Evolutionary conservation across 64 coral and sea anemone genomes (phyloP).

Genomic region (Acropora yongei): DNA sequence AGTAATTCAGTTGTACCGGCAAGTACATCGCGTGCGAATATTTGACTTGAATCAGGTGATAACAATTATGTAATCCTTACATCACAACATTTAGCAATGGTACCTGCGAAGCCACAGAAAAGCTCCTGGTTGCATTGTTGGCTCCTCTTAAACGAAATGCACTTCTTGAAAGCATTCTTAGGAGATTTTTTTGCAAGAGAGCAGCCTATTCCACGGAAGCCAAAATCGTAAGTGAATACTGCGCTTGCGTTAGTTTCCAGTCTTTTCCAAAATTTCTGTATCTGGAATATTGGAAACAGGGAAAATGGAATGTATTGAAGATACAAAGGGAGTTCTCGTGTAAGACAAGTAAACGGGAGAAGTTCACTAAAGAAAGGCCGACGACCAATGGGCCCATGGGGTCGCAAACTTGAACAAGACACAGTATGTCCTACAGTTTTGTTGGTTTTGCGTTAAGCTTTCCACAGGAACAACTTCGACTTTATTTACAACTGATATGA

Average conservation of each 20-base stretch:
- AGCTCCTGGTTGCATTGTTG: constrained; percentile 50
- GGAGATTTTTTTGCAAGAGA: not conserved
- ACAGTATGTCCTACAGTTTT: too few relatives aligned
- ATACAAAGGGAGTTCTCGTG: too few relatives aligned
- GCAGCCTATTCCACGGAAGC: too few relatives aligned
- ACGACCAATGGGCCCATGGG: too few relatives aligned
- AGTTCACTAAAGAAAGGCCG: too few relatives aligned
- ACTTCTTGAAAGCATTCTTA: constrained; percentile 82
- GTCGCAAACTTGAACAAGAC: too few relatives aligned
- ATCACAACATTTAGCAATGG: not conserved
- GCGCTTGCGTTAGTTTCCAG: constrained; percentile 29
- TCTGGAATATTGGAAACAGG: too few relatives aligned
- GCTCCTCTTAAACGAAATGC: constrained; percentile 56
- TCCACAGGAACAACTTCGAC: too few relatives aligned
- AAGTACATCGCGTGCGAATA: not conserved
- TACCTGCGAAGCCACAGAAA: constrained; percentile 89
- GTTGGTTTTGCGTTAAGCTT: too few relatives aligned
- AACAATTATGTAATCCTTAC: not conserved
- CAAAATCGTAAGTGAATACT: not conserved
- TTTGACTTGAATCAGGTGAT: not conserved
- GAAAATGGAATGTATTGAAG: too few relatives aligned
- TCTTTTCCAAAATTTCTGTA: not conserved
- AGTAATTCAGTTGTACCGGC: not conserved
- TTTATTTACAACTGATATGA: too few relatives aligned
- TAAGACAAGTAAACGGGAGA: too few relatives aligned